Conservation (phyloP, 2,888 invertebrate species). For the Philaethria dido region DNA sequence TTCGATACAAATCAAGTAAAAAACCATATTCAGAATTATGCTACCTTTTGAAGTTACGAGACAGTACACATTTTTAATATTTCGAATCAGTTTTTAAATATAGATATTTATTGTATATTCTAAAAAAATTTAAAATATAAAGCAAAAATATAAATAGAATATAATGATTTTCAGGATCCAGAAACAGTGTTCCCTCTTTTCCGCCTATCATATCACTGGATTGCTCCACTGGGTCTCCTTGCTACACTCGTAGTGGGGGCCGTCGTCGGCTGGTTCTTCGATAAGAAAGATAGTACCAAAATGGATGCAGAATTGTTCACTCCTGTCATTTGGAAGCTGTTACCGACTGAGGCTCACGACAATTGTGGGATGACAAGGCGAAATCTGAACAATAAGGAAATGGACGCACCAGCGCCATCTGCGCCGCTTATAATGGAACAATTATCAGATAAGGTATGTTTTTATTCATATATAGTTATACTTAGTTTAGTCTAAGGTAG, state of each 20-base stretch:
- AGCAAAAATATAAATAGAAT: not conserved
- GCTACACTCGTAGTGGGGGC: conserved; percentile 88
- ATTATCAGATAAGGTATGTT: conserved; percentile 39
- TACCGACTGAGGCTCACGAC: conserved; percentile 61
- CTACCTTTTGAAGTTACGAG: too few relatives aligned
- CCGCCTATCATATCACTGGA: conserved; percentile 92
- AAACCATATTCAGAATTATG: too few relatives aligned
- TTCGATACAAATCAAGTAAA: too few relatives aligned
- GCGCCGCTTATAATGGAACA: conserved; percentile 64
- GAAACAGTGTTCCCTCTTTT: conserved; percentile 87
- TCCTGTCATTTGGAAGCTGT: conserved; percentile 63
- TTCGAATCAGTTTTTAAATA: too few relatives aligned
- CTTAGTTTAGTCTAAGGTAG: not conserved
- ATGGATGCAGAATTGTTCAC: conserved; percentile 74
- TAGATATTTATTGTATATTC: not conserved
- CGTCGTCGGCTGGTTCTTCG: conserved; percentile 78
- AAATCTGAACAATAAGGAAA: conserved; percentile 43
- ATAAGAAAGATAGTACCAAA: conserved; percentile 53
- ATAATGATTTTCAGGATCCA: conserved; percentile 59
- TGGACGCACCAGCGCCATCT: conserved; percentile 51
- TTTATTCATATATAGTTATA: not conserved
- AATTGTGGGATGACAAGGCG: conserved; percentile 56
- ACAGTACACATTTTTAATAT: too few relatives aligned
- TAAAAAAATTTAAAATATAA: not conserved
- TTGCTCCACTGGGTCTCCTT: conserved; percentile 88